Conservation (phyloP, 37 sponge, comb jelly and placozoan species). For the Lycopodina hypogea region DNA sequence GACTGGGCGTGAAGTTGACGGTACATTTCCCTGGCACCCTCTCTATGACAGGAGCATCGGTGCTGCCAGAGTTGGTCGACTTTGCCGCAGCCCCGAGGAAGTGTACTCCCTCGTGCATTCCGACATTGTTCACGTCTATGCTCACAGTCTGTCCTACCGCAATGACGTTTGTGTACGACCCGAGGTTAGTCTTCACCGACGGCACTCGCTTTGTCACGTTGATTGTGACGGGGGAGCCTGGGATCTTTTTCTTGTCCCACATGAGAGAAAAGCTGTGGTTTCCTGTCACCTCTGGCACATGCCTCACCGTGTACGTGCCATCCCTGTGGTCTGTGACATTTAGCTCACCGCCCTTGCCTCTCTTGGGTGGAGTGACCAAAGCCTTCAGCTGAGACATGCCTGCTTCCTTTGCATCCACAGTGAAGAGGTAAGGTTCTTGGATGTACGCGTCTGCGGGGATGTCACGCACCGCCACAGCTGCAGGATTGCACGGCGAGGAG, state of each 20-base stretch:
- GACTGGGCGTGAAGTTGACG: constrained; percentile 2
- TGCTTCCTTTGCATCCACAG: constrained; percentile 57
- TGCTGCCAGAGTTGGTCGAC: not conserved
- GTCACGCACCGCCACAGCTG: constrained; percentile 20
- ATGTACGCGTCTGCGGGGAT: constrained; percentile 24
- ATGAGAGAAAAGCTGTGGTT: constrained; percentile 33
- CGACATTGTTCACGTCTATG: constrained; percentile 8
- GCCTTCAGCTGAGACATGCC: constrained; percentile 57
- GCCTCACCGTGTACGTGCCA: constrained; percentile 31
- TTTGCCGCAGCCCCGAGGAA: not conserved
- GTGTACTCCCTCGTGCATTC: not conserved
- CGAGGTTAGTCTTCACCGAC: not conserved
- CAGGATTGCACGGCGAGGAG: constrained; percentile 22
- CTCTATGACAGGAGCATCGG: not conserved
- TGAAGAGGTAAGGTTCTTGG: constrained; percentile 21
- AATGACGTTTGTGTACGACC: constrained; percentile 7
- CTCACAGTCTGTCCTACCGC: constrained; percentile 5
- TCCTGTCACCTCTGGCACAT: constrained; percentile 42
- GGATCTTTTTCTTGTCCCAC: constrained; percentile 36
- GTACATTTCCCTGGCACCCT: not conserved
- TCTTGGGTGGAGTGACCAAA: constrained; percentile 21
- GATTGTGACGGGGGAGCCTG: constrained; percentile 43
- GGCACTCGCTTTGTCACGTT: constrained; percentile 18
- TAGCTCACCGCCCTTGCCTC: constrained; percentile 8
- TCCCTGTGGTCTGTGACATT: constrained; percentile 32